These are phyloP conservation scores for Holacanthus passer DNA, from an alignment of 2,113 vertebrate species.

Conservation along the genomic window DNA sequence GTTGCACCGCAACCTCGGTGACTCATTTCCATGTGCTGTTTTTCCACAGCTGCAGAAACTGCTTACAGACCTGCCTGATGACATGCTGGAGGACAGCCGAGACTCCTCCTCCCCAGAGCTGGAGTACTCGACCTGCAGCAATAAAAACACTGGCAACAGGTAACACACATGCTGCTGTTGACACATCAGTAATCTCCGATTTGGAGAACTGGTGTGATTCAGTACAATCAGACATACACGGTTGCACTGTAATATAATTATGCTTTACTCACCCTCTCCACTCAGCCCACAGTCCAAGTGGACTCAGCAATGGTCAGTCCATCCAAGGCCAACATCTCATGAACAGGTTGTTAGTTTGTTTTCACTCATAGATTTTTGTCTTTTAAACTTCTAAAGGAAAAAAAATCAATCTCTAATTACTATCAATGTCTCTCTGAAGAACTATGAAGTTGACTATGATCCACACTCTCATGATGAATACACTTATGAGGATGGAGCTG, in stretches of 20 bases:
- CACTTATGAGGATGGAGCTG: constrained; percentile 63
- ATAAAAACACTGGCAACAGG: constrained; percentile 82
- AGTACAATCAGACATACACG: neutral
- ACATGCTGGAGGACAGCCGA: constrained; percentile 95
- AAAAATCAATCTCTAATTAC: neutral
- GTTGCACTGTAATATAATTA: neutral
- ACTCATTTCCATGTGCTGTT: constrained; percentile 73
- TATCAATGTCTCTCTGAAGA: constrained; percentile 69
- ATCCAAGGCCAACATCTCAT: constrained; percentile 74
- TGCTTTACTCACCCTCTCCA: constrained; percentile 31
- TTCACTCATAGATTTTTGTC: neutral
- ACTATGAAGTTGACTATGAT: constrained; percentile 72
- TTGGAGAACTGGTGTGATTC: neutral
- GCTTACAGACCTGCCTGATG: constrained; percentile 96
- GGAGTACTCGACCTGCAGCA: constrained; percentile 85
- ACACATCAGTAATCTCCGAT: neutral
- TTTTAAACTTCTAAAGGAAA: neutral
- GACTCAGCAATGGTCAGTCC: constrained; percentile 84
- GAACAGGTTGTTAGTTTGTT: constrained; percentile 74
- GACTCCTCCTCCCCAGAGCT: constrained; percentile 88
- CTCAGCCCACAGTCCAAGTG: constrained; percentile 83
- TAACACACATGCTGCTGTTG: constrained; percentile 66
- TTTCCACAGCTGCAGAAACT: constrained; percentile 90
- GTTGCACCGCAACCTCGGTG: constrained; percentile 66
- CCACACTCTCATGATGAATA: constrained; percentile 77